Percentiles rank a stretch among this genome's conserved stretches.
phyloP scores from a whole-genome alignment of 2,113 vertebrate genomes.

The Bubalus kerabau region DNA sequence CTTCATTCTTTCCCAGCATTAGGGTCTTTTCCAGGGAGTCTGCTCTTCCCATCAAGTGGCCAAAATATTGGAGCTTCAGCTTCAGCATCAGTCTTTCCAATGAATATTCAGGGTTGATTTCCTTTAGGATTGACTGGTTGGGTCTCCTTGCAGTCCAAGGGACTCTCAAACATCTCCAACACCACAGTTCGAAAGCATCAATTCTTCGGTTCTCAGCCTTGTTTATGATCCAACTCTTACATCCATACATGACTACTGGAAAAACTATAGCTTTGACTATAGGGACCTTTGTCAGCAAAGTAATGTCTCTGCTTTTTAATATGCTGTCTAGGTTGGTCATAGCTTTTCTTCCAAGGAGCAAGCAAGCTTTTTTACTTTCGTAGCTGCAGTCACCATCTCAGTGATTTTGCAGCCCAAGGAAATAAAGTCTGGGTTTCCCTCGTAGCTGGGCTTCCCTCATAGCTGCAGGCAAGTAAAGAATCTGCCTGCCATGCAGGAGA shows the following conservation, averaged over 20 bases:
- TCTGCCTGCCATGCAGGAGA: not conserved
- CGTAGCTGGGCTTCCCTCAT: not conserved
- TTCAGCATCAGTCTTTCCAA: not conserved
- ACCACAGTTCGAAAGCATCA: not conserved
- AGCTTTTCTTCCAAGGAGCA: not conserved
- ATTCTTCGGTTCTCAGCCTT: rapidly evolving
- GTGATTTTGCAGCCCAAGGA: not conserved
- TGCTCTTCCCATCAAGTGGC: not conserved
- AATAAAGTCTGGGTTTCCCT: not conserved
- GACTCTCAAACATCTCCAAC: not conserved
- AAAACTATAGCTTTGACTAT: not conserved
- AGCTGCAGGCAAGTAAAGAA: not conserved
- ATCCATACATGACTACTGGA: not conserved
- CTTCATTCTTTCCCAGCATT: not conserved
- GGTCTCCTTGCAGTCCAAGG: not conserved
- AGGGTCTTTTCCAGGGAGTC: not conserved
- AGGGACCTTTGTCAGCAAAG: not conserved
- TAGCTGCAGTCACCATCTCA: not conserved
- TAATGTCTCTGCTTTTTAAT: not conserved
- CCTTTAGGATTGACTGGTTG: not conserved
- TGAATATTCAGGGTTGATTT: not conserved
- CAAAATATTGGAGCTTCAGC: not conserved
- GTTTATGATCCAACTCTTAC: not conserved
- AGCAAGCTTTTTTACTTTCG: not conserved
- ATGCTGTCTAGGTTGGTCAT: not conserved